These are phyloP conservation scores for Trachurus trachurus DNA, from an alignment of 2,797 vertebrate genomes.

Conservation along the genomic window DNA sequence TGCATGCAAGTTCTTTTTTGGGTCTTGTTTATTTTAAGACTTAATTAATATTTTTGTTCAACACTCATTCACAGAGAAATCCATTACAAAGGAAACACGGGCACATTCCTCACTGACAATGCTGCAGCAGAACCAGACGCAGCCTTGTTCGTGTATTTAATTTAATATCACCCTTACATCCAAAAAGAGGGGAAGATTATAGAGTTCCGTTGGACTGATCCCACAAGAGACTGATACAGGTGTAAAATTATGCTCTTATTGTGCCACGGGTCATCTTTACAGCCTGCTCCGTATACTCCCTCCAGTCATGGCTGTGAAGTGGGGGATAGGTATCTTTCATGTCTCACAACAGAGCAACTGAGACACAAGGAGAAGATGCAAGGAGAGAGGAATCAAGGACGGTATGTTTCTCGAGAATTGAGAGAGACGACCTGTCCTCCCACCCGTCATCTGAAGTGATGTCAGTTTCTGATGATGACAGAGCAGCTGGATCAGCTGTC, in stretches of 20 bases:
- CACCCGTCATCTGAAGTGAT: neutral
- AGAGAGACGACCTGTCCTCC: neutral
- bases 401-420: neutral
- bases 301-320: neutral
- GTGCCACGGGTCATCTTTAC: neutral
- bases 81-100: neutral
- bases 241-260: too few relatives aligned
- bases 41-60: neutral
- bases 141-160: neutral
- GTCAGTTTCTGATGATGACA: neutral
- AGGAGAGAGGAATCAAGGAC: neutral
- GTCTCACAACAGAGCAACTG: too few relatives aligned
- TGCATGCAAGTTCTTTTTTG: neutral
- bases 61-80: neutral
- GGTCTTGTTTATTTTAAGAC: neutral
- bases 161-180: neutral
- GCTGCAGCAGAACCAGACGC: neutral
- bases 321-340: neutral
- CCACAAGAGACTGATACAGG: neutral
- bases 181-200: neutral
- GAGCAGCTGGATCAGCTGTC: neutral
- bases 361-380: neutral
- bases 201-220: neutral
- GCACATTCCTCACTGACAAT: neutral
- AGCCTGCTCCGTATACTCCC: neutral